phyloP scores from a whole-genome alignment of 35 echinoderm and acorn worm genomes.

The Anneissia japonica region DNA sequence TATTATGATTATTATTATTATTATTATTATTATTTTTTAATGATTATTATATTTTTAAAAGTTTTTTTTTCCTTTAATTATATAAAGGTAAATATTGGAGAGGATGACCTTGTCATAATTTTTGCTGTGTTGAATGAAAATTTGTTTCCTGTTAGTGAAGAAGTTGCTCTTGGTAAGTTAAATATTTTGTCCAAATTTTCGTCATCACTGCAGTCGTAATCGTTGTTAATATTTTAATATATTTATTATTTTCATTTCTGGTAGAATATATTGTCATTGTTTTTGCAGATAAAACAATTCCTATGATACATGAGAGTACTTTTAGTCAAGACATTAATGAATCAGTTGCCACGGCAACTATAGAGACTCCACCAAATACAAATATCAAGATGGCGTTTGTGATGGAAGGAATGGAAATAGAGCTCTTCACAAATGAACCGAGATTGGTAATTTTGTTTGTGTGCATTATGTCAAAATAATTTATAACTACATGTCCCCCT shows the following conservation, averaged over 20 bases:
- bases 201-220: background rate
- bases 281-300: background rate
- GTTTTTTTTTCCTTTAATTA: too few relatives aligned
- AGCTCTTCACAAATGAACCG: conserved; percentile 88
- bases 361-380: background rate
- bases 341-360: background rate
- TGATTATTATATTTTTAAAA: too few relatives aligned
- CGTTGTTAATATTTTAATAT: too few relatives aligned
- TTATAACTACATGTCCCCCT: too few relatives aligned
- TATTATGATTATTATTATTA: too few relatives aligned
- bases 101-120: conserved; percentile 78
- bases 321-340: background rate
- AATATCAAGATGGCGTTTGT: conserved; percentile 65
- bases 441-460: conserved; percentile 66
- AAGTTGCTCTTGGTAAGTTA: background rate
- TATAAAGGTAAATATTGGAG: conserved; percentile 73
- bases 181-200: background rate
- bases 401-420: conserved; percentile 72
- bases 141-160: conserved; percentile 45
- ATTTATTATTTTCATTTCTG: background rate
- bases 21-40: too few relatives aligned
- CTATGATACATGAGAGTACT: conserved; percentile 4
- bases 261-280: background rate
- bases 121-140: conserved; percentile 73
- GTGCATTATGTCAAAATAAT: too few relatives aligned